phyloP scores from a whole-genome alignment of 2,797 vertebrate species.

The Morelia viridis region DNA sequence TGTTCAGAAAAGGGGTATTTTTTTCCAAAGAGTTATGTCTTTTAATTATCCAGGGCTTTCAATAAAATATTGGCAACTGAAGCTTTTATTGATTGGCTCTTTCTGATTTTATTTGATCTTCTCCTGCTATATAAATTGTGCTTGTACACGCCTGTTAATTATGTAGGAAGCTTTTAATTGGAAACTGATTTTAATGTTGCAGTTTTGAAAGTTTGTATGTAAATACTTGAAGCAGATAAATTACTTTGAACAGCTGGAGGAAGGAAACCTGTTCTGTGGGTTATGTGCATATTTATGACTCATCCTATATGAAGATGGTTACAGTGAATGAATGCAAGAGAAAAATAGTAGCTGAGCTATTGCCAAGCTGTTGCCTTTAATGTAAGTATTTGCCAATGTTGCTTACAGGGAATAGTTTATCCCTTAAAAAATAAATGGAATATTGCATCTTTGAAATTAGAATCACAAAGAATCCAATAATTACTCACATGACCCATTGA shows the following conservation, averaged over 20 bases:
- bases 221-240: constrained; percentile 6
- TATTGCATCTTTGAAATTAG: background rate
- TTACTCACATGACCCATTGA: background rate
- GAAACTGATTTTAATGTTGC: background rate
- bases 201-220: background rate
- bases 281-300: background rate
- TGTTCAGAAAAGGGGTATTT: background rate
- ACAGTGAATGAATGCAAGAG: background rate
- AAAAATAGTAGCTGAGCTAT: background rate
- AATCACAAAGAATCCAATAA: background rate
- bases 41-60: background rate
- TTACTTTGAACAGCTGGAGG: background rate
- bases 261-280: background rate
- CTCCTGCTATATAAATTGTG: background rate
- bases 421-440: background rate
- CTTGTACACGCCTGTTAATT: background rate
- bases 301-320: background rate
- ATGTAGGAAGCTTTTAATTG: background rate
- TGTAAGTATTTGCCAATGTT: background rate
- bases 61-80: background rate
- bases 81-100: background rate
- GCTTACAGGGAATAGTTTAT: background rate
- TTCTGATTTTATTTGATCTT: background rate
- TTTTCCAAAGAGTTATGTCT: background rate
- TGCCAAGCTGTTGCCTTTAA: background rate